A percentile compares a stretch with the other conserved stretches of the same genome.
These are phyloP conservation scores for Botia almorhae DNA, from an alignment of 2,797 vertebrate species.

Conservation along the genomic window DNA sequence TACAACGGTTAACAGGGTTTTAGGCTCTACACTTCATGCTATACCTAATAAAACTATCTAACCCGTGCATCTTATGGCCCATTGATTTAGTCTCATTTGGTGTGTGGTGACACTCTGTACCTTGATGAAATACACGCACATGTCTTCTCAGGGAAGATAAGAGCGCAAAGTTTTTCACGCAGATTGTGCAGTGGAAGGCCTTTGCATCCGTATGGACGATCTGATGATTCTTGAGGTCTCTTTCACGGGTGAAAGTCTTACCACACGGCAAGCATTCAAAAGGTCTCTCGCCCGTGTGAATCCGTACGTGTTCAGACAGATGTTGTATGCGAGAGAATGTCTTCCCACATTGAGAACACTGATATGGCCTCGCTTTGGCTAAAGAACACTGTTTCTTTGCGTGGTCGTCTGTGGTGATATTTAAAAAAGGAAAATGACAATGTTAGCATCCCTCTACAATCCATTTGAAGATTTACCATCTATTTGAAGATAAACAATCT, in stretches of 20 bases:
- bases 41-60: neutral
- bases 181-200: conserved; percentile 42
- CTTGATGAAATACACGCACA: conserved; percentile 43
- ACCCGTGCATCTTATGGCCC: neutral
- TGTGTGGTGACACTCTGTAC: neutral
- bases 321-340: conserved; percentile 39
- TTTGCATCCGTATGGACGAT: conserved; percentile 25
- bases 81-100: neutral
- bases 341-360: conserved; percentile 46
- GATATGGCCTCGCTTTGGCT: conserved; percentile 23
- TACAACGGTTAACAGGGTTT: too few species aligned
- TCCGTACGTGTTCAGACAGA: conserved; percentile 44
- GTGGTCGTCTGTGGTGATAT: neutral
- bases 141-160: conserved; percentile 45
- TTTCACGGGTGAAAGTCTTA: conserved; percentile 36
- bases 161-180: conserved; percentile 35
- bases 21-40: neutral
- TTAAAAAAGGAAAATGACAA: neutral
- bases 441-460: neutral
- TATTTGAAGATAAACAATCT: conserved; percentile 9
- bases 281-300: conserved; percentile 43
- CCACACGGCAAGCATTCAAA: conserved; percentile 33
- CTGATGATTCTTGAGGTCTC: conserved; percentile 45
- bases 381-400: neutral
- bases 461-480: neutral